A percentile compares a stretch with the other conserved stretches of the same genome.
Evolutionary conservation across 2,113 vertebrate species (phyloP).

Genomic region (Vulpes ferrilata): DNA sequence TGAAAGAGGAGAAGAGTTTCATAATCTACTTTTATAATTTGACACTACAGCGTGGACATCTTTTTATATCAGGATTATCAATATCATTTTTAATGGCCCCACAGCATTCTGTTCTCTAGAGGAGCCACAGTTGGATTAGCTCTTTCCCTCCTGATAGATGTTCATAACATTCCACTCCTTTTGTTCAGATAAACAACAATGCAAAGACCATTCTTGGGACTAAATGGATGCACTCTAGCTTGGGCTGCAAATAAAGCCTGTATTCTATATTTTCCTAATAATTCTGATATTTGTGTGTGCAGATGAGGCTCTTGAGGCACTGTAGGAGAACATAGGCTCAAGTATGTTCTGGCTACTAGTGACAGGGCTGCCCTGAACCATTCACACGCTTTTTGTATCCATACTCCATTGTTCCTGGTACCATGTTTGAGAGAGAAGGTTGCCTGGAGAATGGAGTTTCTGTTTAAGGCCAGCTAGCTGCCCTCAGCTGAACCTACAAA

Average conservation of each 20-base stretch:
- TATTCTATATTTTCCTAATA: conserved; percentile 64
- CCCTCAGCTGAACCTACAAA: conserved; percentile 25
- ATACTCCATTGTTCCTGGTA: conserved; percentile 35
- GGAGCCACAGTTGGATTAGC: neutral
- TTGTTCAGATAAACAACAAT: conserved; percentile 48
- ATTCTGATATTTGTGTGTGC: neutral
- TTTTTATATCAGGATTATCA: neutral
- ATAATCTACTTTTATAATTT: neutral
- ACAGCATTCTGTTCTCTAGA: neutral
- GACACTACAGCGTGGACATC: neutral
- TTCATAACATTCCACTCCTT: neutral
- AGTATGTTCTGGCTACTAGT: conserved; percentile 8
- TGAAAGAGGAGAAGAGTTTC: neutral
- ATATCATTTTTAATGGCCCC: neutral
- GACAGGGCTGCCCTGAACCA: conserved; percentile 71
- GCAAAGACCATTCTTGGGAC: conserved; percentile 45
- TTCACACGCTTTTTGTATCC: neutral
- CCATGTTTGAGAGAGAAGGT: neutral
- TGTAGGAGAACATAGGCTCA: neutral
- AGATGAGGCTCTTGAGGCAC: neutral
- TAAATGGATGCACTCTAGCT: neutral
- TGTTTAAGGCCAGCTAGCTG: conserved; percentile 35
- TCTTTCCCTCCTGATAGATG: neutral
- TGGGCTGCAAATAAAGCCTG: conserved; percentile 38
- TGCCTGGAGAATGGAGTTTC: conserved; percentile 60